Conservation (phyloP, 2,113 vertebrate species). For the Upupa epops region DNA sequence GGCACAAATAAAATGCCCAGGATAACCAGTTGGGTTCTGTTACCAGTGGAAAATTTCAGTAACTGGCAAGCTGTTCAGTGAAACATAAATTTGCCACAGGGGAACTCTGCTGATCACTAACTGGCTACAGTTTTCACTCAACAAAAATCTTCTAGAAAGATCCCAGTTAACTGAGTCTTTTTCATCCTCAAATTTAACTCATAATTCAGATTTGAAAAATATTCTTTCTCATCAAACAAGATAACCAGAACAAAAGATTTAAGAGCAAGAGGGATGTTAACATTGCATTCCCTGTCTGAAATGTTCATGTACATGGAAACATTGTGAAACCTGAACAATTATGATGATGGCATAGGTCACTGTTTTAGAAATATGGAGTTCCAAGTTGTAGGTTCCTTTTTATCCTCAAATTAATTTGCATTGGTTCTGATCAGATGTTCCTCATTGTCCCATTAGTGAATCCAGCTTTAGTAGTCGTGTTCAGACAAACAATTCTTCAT, state of each 20-base stretch:
- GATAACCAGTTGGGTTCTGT: background rate
- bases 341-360: background rate
- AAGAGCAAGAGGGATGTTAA: background rate
- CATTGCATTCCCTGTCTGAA: background rate
- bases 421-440: background rate
- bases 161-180: background rate
- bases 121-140: background rate
- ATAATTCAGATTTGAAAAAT: background rate
- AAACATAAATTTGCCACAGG: background rate
- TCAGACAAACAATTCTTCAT: background rate
- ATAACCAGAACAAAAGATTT: background rate
- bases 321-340: background rate
- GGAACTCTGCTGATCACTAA: background rate
- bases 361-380: rapidly evolving
- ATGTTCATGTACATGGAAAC: rapidly evolving
- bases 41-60: constrained; percentile 1
- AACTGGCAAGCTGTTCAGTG: background rate
- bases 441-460: background rate
- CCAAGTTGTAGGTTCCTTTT: rapidly evolving
- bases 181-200: rapidly evolving
- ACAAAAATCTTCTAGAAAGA: background rate
- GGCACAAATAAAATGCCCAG: background rate
- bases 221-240: background rate
- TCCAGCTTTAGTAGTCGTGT: background rate
- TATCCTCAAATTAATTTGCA: background rate